Evolutionary conservation across 2,797 vertebrate genomes (phyloP).

Genomic region (Cossypha caffra): DNA sequence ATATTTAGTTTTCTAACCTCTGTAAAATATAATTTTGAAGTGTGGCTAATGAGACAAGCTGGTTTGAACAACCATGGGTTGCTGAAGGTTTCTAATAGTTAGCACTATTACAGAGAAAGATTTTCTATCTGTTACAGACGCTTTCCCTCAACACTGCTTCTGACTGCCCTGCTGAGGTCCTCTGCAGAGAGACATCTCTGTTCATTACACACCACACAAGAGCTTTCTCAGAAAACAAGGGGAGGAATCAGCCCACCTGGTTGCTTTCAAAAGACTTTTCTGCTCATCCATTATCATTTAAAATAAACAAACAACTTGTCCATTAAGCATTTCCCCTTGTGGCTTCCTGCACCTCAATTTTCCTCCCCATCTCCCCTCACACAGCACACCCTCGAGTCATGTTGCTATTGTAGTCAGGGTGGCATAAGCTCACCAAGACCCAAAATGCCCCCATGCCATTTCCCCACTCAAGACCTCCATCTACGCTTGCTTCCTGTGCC

Average conservation of each 20-base stretch:
- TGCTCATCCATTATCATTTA: background rate
- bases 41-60: background rate
- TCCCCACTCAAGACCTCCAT: background rate
- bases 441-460: background rate
- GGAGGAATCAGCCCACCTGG: background rate
- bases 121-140: background rate
- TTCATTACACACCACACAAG: background rate
- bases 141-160: background rate
- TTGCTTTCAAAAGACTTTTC: background rate
- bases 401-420: background rate
- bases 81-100: background rate
- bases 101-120: background rate
- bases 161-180: background rate
- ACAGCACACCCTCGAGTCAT: accelerated
- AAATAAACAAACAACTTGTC: background rate
- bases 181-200: accelerated
- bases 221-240: background rate
- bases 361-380: background rate
- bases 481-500: background rate
- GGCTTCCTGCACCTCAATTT: background rate
- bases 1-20: slow-evolving; percentile 31
- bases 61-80: background rate
- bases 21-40: slow-evolving; percentile 38
- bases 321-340: background rate
- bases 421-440: accelerated